Evolutionary conservation across 2,797 vertebrate species (phyloP), one percentile per base, ranked within the genome.

Genomic region (Microctenopoma lineatum): DNA sequence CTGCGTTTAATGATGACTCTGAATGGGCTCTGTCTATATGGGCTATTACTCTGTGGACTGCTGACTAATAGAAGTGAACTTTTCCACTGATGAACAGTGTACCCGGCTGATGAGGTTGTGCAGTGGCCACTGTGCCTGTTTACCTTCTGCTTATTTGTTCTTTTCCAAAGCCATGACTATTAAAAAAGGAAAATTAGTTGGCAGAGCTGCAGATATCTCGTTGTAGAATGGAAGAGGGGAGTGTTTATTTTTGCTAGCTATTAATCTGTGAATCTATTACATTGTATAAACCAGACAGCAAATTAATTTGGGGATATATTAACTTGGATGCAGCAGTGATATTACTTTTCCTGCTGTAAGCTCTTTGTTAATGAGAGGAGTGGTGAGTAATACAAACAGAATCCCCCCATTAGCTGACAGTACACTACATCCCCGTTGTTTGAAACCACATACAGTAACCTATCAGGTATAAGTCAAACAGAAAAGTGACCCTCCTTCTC

Each of bases 11-110:
- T 88, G 85, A 88, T 88, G 87, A 83, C 85, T 81, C 80, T 66
- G 81, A 90, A 88, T 79, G 66, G 79, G 62, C 80, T 75, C 72
- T 59, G 71, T 84, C 87, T 75, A 83, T 75, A 83, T 62, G 89
- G 84, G 21, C 77, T 87, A 90, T 90, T 92, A 87, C 82, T 87
- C 79, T 48, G 58, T 74, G 74, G 89, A 81, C 80, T 86, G 84
- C 86, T 87, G 87, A 90, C 81, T 87, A 87, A 90, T 89, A 75
- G 79, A 78, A 80, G 86, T 84, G 59, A 88, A 89, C 86, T 79
- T 89, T 84, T 82, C 4, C 21, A 78, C 75, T 81, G 86, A 88
- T 86, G 67, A 86, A 87, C 58, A 66, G 68, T 56, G 58, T 34
- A 48, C 32, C 63, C 55, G 16, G 2, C 70, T 79, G 81, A 88